phyloP scores from a whole-genome alignment of 1,140 invertebrate genomes.

The Drosophila orena region DNA sequence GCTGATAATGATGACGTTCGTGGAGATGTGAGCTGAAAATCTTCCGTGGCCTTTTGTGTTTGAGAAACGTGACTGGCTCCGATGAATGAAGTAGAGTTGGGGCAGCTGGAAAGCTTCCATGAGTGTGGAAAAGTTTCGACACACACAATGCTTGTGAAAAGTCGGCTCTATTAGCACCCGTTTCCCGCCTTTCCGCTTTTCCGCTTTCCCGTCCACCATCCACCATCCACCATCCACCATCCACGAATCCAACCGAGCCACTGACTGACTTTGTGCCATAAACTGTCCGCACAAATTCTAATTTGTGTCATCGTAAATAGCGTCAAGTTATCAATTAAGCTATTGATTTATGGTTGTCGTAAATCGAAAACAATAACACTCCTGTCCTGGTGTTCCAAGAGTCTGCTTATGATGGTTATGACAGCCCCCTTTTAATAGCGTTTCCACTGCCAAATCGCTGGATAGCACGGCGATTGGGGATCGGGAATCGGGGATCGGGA shows the following conservation, averaged over 20 bases:
- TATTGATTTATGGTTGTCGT: slow-evolving; percentile 76
- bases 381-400: slow-evolving; percentile 23
- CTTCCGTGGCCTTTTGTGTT: slow-evolving; percentile 40
- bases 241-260: not conserved
- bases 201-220: no score
- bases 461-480: not conserved
- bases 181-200: no score
- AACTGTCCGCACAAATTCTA: slow-evolving; percentile 79
- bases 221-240: not conserved
- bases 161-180: slow-evolving; percentile 55
- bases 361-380: slow-evolving; percentile 80
- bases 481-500: not conserved
- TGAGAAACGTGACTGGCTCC: slow-evolving; percentile 58
- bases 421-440: slow-evolving; percentile 75
- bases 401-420: slow-evolving; percentile 71
- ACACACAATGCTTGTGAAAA: slow-evolving; percentile 23
- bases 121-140: slow-evolving; percentile 64
- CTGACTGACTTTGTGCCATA: slow-evolving; percentile 44
- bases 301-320: slow-evolving; percentile 82
- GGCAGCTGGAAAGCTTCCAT: slow-evolving; percentile 61
- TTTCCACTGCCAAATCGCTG: slow-evolving; percentile 54
- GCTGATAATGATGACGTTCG: slow-evolving; percentile 29
- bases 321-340: slow-evolving; percentile 81
- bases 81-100: slow-evolving; percentile 4
- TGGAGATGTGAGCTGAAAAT: slow-evolving; percentile 24